These are phyloP conservation scores for Cydia fagiglandana DNA, from an alignment of 1,140 invertebrate genomes.

Conservation along the genomic window DNA sequence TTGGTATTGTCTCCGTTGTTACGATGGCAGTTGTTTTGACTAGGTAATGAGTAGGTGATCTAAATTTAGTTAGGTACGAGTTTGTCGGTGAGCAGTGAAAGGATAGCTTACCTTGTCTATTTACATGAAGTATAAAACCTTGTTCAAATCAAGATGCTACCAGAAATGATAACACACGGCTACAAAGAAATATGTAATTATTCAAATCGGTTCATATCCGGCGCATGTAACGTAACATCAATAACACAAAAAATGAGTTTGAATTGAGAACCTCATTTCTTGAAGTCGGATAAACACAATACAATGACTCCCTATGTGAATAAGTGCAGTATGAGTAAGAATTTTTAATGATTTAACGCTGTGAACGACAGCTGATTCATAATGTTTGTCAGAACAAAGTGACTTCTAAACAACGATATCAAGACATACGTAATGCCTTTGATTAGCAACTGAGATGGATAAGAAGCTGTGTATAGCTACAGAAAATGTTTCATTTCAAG, in stretches of 20 bases:
- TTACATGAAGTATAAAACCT: slow-evolving; percentile 10
- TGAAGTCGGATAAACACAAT: too few relatives aligned
- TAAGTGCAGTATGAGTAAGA: slow-evolving; percentile 3
- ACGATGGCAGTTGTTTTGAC: neutral
- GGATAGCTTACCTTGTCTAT: slow-evolving; percentile 16
- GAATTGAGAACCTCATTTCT: slow-evolving; percentile 1
- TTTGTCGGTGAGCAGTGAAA: slow-evolving; percentile 15
- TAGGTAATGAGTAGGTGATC: neutral
- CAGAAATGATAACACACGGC: slow-evolving; percentile 1
- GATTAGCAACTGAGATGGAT: slow-evolving; percentile 10
- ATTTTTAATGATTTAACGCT: slow-evolving; percentile 14
- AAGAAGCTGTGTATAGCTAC: neutral
- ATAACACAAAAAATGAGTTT: neutral
- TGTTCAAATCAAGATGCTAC: neutral
- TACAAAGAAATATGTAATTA: neutral
- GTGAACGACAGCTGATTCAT: neutral
- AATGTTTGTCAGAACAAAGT: slow-evolving; percentile 8
- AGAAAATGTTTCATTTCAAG: slow-evolving; percentile 13
- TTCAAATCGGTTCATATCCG: slow-evolving; percentile 4
- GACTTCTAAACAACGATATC: slow-evolving; percentile 2
- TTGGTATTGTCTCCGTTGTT: too few relatives aligned
- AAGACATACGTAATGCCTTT: slow-evolving; percentile 1
- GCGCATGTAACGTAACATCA: neutral
- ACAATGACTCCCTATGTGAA: slow-evolving; percentile 2
- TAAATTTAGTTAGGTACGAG: neutral